Conservation (phyloP, 30 jellyfish, hydroid and myxozoan species). For the Hydractinia symbiolongicarpus region DNA sequence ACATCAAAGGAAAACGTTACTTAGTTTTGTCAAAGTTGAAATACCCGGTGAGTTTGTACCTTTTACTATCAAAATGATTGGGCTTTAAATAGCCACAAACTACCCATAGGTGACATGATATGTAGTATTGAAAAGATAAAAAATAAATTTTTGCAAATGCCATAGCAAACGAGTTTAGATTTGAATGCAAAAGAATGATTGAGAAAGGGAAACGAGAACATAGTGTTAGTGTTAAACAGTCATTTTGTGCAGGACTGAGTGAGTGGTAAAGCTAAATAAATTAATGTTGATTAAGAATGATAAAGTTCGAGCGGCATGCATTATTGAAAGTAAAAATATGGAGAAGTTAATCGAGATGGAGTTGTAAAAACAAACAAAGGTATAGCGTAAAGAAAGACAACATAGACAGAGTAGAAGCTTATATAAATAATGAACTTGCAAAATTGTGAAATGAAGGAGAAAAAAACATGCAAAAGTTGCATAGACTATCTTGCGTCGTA, state of each 20-base stretch:
- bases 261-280: neutral
- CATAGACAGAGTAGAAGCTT: neutral
- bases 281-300: neutral
- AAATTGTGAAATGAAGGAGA: neutral
- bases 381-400: neutral
- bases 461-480: neutral
- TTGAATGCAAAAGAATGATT: neutral
- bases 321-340: neutral
- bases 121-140: neutral
- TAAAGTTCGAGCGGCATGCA: neutral
- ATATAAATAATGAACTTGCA: neutral
- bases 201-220: neutral
- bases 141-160: neutral
- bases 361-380: neutral
- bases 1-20: neutral
- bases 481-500: neutral
- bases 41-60: neutral
- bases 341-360: neutral
- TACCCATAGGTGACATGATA: neutral
- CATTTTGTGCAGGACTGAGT: neutral
- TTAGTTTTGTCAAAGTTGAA: neutral
- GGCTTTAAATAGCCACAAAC: neutral
- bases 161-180: neutral
- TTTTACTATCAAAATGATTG: neutral
- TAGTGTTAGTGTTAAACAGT: neutral